Base-by-base conservation (phyloP, 2,797 vertebrate genomes). In the Sarcophilus harrisii region DNA sequence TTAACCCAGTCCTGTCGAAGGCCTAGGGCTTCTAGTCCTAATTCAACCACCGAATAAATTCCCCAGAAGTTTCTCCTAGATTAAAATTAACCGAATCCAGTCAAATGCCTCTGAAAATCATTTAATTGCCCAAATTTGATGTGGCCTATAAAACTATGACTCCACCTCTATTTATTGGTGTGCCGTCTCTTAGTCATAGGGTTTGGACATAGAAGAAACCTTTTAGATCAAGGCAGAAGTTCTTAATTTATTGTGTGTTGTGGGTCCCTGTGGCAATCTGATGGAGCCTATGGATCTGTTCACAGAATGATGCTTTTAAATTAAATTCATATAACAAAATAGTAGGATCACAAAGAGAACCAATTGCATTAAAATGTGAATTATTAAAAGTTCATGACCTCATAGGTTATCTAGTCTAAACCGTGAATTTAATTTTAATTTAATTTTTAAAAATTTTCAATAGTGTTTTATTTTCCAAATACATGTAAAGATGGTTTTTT, bases 1-100 rank as follows among this genome's bases (percentile, higher is more conserved):
- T 54, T 54, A 9, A 6, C 5, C 54, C 54, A 54, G 54, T 54
- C 54, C 54, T 54, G 54, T 81, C 55, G 30, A 93, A 58, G 0
- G 90, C 49, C 62, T 21, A 54, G 9, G 5, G 52, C 52, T 54
- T 8, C 52, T 12, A 91, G 57, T 60, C 52, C 21, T 58, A 13
- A 91, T 91, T 94, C 38, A 92, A 32, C 14, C 1, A 3, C 90
- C 94, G 92, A 94, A 38, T 92, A 49, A 21, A 92, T 55, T 91
- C 54, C 52, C 38, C 52, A 93, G 94, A 30, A 45, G 92, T 81
- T 81, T 81, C 16, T 81, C 8, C 38, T 45, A 81, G 21, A 81
- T 38, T 45, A 8, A 81, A 81, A 21, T 81, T 81, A 81, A 45
- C 73, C n/a, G 21, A 45, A 73, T 38, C 73, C 73, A 38, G n/a